Evolutionary conservation across 2,113 vertebrate species (phyloP).

Genomic region (Coptodon rendalli): DNA sequence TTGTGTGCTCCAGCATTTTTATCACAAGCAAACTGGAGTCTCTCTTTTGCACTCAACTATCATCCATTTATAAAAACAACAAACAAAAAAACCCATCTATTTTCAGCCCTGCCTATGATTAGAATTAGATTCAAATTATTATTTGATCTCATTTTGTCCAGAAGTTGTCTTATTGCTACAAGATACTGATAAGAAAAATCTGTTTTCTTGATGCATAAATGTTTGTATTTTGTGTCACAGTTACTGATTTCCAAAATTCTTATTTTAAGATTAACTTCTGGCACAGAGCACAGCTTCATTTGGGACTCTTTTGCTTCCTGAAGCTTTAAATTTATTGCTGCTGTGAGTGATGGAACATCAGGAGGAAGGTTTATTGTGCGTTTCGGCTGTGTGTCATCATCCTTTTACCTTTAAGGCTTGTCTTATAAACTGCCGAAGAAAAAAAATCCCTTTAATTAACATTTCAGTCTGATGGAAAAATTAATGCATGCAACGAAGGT

Average conservation of each 20-base stretch:
- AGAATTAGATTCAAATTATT: neutral
- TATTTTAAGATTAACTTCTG: neutral
- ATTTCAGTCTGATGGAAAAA: neutral
- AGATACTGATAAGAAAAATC: neutral
- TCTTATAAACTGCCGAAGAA: neutral
- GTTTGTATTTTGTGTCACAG: neutral
- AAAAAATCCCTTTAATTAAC: conserved; percentile 43
- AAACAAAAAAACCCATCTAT: neutral
- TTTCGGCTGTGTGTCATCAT: conserved; percentile 21
- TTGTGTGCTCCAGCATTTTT: neutral
- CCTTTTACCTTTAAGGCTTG: neutral
- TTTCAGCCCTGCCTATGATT: neutral
- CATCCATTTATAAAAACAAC: neutral
- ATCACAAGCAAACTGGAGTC: neutral
- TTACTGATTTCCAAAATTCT: neutral
- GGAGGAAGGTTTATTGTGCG: neutral
- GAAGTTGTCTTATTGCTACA: neutral
- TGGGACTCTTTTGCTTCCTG: neutral
- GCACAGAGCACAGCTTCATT: neutral
- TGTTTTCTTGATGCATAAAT: neutral
- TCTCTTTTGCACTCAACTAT: neutral
- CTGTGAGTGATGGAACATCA: neutral
- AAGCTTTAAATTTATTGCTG: neutral
- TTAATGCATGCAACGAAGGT: neutral
- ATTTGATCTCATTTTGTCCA: neutral